A percentile compares a stretch with the other conserved stretches of the same genome.
These are phyloP conservation scores for Caenorhabditis remanei DNA, from an alignment of 1,140 invertebrate species.

Conservation along the genomic window DNA sequence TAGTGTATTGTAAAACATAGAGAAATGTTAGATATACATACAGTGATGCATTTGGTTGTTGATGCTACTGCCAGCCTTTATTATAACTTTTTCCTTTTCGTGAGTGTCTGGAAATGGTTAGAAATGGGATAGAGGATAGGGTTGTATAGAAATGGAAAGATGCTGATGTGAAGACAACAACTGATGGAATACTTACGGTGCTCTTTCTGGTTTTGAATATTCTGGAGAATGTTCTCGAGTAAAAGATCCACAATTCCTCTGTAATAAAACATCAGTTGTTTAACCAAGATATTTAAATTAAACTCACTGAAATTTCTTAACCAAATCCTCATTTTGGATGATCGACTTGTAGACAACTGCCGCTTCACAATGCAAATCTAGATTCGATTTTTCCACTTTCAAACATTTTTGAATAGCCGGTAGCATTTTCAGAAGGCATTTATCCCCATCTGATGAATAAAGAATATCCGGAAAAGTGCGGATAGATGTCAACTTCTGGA, in stretches of 20 bases:
- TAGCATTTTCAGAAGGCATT: conserved; percentile 65
- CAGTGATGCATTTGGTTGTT: conserved; percentile 43
- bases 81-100: conserved; percentile 59
- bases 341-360: conserved; percentile 67
- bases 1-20: not conserved
- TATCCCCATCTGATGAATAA: conserved; percentile 62
- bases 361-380: conserved; percentile 70
- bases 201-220: conserved; percentile 63
- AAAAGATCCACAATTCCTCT: conserved; percentile 63
- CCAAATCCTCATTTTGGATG: conserved; percentile 64
- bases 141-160: not conserved
- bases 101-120: conserved; percentile 53
- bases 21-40: conserved; percentile 51
- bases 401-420: conserved; percentile 67
- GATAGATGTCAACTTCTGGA: conserved; percentile 68
- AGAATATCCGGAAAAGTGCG: conserved; percentile 65
- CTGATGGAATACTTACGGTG: conserved; percentile 62
- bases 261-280: not conserved
- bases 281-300: not conserved
- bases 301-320: conserved; percentile 67
- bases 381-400: conserved; percentile 66
- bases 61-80: not conserved
- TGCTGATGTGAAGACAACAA: not conserved
- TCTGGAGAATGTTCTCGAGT: conserved; percentile 64
- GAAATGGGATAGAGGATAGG: conserved; percentile 42